Percentiles rank a stretch among this genome's conserved stretches.
Conservation (phyloP, 2,888 invertebrate species). For the Drosophila differens region DNA sequence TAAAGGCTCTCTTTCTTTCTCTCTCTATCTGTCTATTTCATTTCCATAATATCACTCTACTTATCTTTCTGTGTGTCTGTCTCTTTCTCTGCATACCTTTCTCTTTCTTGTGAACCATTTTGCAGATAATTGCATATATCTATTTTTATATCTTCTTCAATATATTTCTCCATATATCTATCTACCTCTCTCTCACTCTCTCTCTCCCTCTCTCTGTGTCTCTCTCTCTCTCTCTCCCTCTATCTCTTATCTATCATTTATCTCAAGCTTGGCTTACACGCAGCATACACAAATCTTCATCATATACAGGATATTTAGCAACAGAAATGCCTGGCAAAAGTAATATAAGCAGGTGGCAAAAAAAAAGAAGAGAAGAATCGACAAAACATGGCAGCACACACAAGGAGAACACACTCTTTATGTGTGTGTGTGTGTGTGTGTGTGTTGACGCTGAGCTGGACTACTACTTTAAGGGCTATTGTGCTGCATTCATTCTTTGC, state of each 20-base stretch:
- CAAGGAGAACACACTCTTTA: constrained; percentile 2
- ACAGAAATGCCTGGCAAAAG: constrained; percentile 27
- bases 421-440: constrained; percentile 45
- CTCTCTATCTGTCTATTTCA: background rate
- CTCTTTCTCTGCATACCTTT: background rate
- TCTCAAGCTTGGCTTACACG: background rate
- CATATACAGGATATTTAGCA: constrained; percentile 29
- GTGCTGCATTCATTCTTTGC: constrained; percentile 34
- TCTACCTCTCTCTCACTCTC: background rate
- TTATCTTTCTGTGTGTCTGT: background rate
- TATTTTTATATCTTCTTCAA: background rate
- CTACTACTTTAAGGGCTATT: constrained; percentile 65
- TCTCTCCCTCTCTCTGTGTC: no score
- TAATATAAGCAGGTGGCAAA: constrained; percentile 48
- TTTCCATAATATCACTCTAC: no score
- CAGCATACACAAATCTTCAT: background rate
- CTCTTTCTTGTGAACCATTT: background rate
- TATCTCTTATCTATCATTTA: background rate
- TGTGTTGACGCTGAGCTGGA: constrained; percentile 47
- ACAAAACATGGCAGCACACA: constrained; percentile 10
- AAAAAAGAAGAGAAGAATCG: constrained; percentile 5
- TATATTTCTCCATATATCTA: background rate
- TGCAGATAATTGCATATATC: background rate
- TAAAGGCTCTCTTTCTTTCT: background rate
- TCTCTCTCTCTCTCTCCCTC: background rate